Evolutionary conservation across 2,113 vertebrate species (phyloP).

Genomic region (Cardinalis cardinalis): DNA sequence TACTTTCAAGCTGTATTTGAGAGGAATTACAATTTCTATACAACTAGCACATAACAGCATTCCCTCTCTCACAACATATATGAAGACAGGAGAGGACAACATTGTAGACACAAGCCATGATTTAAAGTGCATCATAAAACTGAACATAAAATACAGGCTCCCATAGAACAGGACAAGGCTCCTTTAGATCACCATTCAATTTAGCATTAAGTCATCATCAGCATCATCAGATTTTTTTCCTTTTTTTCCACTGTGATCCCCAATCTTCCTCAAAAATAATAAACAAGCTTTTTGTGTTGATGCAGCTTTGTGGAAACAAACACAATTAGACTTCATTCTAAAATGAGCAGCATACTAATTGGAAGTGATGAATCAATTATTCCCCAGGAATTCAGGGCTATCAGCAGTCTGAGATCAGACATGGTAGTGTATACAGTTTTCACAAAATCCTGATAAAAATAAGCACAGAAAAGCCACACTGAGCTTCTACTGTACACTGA

Average conservation of each 20-base stretch:
- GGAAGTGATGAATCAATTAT: conserved; percentile 35
- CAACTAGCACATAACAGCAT: background rate
- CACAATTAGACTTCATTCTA: conserved; percentile 10
- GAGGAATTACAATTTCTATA: background rate
- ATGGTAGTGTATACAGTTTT: background rate
- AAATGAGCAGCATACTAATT: conserved; percentile 27
- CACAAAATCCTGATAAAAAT: background rate
- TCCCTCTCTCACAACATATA: background rate
- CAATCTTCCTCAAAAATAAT: background rate
- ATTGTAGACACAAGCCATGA: background rate
- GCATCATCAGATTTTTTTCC: background rate
- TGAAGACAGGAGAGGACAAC: background rate
- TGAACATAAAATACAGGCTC: background rate
- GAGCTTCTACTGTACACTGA: background rate
- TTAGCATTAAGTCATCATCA: background rate
- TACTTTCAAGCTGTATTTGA: background rate
- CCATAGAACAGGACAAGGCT: background rate
- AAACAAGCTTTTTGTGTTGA: background rate
- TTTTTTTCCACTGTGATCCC: background rate
- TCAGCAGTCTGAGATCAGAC: background rate
- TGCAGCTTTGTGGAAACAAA: conserved; percentile 30
- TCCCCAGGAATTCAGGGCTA: background rate
- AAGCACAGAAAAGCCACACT: background rate
- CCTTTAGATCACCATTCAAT: background rate
- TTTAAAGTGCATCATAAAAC: background rate